Evolutionary conservation across 2,797 vertebrate genomes (phyloP).

Genomic region (Channallabes apus): DNA sequence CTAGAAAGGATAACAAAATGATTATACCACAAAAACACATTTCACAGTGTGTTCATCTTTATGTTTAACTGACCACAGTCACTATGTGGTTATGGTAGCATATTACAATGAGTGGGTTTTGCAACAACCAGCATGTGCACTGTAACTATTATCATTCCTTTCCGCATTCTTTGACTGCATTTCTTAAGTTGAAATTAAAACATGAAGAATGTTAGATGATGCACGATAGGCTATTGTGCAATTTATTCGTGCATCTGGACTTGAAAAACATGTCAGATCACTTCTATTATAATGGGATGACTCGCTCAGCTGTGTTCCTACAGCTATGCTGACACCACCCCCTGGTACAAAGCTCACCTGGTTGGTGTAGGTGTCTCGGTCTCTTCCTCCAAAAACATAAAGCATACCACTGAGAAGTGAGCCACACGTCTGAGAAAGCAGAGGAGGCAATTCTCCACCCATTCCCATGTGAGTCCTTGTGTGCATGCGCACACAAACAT

Average conservation of each 20-base stretch:
- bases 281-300: constrained; percentile 13
- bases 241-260: constrained; percentile 24
- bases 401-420: constrained; percentile 78
- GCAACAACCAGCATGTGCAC: not conserved
- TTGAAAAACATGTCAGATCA: constrained; percentile 43
- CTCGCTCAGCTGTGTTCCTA: not conserved
- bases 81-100: not conserved
- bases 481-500: not conserved
- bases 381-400: constrained; percentile 91
- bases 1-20: constrained; percentile 65
- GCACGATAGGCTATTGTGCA: constrained; percentile 24
- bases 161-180: not conserved
- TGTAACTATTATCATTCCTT: not conserved
- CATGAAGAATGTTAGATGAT: constrained; percentile 17
- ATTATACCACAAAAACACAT: not conserved
- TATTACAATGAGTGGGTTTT: not conserved
- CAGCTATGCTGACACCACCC: not conserved
- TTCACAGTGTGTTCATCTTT: not conserved
- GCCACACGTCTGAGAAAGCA: constrained; percentile 83
- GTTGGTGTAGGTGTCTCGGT: constrained; percentile 83
- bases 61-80: not conserved
- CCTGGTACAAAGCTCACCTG: constrained; percentile 70
- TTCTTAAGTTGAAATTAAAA: not conserved
- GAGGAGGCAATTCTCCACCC: constrained; percentile 82
- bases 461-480: constrained; percentile 82